Evolutionary conservation across 92 coral and sea anemone genomes (phyloP).

Genomic region (Scolanthus callimorphus): DNA sequence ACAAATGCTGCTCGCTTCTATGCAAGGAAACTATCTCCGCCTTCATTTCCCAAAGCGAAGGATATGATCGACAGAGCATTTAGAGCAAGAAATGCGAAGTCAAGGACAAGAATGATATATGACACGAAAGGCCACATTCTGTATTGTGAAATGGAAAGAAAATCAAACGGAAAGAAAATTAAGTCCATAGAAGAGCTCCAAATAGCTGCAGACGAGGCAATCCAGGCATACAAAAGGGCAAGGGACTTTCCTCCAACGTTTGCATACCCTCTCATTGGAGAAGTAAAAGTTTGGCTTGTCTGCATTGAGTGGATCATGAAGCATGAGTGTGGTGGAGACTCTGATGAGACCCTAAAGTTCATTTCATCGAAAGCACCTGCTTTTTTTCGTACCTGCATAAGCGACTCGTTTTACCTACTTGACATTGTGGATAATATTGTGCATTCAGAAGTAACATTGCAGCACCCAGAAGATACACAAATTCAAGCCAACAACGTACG

Average conservation of each 20-base stretch:
- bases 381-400: conserved; percentile 67
- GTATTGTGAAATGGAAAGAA: conserved; percentile 25
- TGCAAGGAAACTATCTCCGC: conserved; percentile 67
- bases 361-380: conserved; percentile 50
- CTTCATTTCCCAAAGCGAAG: conserved; percentile 51
- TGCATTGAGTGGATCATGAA: conserved; percentile 77
- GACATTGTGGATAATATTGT: conserved; percentile 67
- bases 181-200: conserved; percentile 26
- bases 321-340: conserved; percentile 44
- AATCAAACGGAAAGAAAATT: conserved; percentile 22
- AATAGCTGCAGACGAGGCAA: conserved; percentile 39
- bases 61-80: conserved; percentile 53
- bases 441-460: conserved; percentile 32
- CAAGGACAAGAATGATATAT: conserved; percentile 23
- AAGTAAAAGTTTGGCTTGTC: conserved; percentile 79
- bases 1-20: conserved; percentile 76
- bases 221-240: conserved; percentile 45
- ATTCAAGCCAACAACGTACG: conserved; percentile 41
- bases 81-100: conserved; percentile 30
- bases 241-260: conserved; percentile 83
- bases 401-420: conserved; percentile 72
- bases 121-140: conserved; percentile 66
- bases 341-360: conserved; percentile 51
- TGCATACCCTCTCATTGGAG: conserved; percentile 71
- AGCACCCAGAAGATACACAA: conserved; percentile 70